Evolutionary conservation across 2,888 invertebrate genomes (phyloP).

Genomic region (Amphipoea oculea): DNA sequence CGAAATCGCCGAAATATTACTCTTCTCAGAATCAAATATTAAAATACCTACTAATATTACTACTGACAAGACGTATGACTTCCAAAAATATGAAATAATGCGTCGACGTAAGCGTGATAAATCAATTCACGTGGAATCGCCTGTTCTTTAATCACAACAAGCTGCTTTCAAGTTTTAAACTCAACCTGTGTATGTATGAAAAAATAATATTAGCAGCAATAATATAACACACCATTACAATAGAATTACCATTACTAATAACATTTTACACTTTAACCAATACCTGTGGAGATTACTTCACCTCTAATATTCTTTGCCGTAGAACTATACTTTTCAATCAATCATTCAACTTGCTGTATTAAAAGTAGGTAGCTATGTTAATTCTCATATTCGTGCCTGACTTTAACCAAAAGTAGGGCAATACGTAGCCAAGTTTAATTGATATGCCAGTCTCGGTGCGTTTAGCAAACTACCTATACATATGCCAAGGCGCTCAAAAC

Average conservation of each 20-base stretch:
- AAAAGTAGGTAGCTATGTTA: constrained; percentile 41
- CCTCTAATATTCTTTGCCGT: constrained; percentile 11
- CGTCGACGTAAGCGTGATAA: constrained; percentile 9
- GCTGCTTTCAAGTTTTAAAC: constrained; percentile 22
- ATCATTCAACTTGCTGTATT: constrained; percentile 44
- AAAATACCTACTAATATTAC: background rate
- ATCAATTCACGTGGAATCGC: constrained; percentile 25
- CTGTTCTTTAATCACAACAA: constrained; percentile 35
- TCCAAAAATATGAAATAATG: constrained; percentile 28
- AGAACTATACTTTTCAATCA: constrained; percentile 32
- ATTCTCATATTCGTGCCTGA: constrained; percentile 72
- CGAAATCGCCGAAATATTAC: background rate
- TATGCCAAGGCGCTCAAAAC: constrained; percentile 71
- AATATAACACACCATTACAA: constrained; percentile 12
- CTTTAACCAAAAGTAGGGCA: constrained; percentile 79
- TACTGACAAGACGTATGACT: background rate
- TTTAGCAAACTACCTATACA: constrained; percentile 77
- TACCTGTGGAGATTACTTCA: background rate
- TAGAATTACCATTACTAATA: constrained; percentile 36
- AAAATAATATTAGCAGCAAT: constrained; percentile 8
- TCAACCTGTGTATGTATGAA: background rate
- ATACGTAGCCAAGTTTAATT: constrained; percentile 77
- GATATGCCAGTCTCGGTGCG: constrained; percentile 80
- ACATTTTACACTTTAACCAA: constrained; percentile 31
- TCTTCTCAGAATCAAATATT: constrained; percentile 5